Evolutionary conservation across 1,140 invertebrate genomes (phyloP).

Genomic region (Araneus ventricosus): DNA sequence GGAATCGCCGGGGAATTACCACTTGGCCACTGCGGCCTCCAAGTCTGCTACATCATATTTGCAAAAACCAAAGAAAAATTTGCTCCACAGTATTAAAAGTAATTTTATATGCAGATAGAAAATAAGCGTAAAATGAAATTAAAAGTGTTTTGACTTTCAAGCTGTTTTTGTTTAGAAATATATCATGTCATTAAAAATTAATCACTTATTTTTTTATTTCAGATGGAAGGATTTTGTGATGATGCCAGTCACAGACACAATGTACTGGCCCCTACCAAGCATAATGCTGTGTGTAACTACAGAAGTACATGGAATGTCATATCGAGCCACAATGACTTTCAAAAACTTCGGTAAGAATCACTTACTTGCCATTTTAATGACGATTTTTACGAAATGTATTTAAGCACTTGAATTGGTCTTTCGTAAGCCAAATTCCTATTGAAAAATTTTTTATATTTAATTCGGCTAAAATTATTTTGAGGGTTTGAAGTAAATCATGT

Average conservation of each 20-base stretch:
- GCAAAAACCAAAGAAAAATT: too few species aligned
- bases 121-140: too few species aligned
- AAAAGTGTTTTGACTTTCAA: too few species aligned
- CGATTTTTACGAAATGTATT: not conserved
- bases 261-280: slow-evolving; percentile 66
- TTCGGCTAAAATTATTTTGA: too few species aligned
- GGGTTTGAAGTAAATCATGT: too few species aligned
- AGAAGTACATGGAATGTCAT: slow-evolving; percentile 73
- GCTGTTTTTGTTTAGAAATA: not conserved
- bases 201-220: not conserved
- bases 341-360: slow-evolving; percentile 29
- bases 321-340: slow-evolving; percentile 58
- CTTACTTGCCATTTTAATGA: not conserved
- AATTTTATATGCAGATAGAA: too few species aligned
- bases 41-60: too few species aligned
- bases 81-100: too few species aligned
- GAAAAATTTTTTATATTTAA: too few species aligned
- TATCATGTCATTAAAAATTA: not conserved
- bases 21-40: too few species aligned
- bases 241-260: slow-evolving; percentile 65
- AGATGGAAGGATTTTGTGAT: slow-evolving; percentile 74
- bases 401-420: not conserved
- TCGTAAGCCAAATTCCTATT: too few species aligned
- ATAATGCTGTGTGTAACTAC: slow-evolving; percentile 72
- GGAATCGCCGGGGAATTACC: too few species aligned